A percentile compares a stretch with the other conserved stretches of the same genome.
Evolutionary conservation across 2,113 vertebrate species (phyloP).

Genomic region (Psittacus erithacus): DNA sequence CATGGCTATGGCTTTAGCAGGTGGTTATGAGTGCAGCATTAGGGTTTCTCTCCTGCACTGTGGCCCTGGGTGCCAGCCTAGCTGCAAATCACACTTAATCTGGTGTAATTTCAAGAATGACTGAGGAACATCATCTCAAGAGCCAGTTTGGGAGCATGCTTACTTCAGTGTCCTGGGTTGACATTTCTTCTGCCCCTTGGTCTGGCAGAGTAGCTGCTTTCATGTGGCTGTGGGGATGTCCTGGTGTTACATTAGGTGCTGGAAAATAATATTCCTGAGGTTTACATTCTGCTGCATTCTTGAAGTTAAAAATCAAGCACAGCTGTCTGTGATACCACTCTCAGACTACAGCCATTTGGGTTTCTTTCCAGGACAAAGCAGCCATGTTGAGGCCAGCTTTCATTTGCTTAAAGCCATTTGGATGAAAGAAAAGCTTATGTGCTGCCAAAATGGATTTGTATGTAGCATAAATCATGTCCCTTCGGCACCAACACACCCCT

Average conservation of each 20-base stretch:
- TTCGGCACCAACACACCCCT: background rate
- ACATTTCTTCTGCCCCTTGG: background rate
- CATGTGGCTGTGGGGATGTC: background rate
- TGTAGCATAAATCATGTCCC: background rate
- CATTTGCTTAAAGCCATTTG: constrained; percentile 30
- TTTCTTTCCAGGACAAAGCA: background rate
- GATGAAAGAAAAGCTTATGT: background rate
- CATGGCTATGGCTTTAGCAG: background rate
- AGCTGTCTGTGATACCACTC: background rate
- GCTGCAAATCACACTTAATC: constrained; percentile 13
- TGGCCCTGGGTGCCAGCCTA: background rate
- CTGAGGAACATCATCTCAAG: background rate
- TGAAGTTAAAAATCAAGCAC: background rate
- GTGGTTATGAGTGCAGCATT: background rate
- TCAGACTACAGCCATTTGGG: background rate
- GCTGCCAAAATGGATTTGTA: constrained; percentile 1
- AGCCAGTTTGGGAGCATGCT: background rate
- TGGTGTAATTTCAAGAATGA: background rate
- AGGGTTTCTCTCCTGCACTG: background rate
- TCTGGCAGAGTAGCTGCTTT: background rate
- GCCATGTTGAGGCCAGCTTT: background rate
- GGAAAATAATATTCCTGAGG: background rate
- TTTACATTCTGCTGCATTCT: background rate
- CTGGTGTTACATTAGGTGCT: background rate
- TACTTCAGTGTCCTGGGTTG: accelerated